phyloP scores from a whole-genome alignment of 2,797 vertebrate genomes.

The Bovichtus variegatus region DNA sequence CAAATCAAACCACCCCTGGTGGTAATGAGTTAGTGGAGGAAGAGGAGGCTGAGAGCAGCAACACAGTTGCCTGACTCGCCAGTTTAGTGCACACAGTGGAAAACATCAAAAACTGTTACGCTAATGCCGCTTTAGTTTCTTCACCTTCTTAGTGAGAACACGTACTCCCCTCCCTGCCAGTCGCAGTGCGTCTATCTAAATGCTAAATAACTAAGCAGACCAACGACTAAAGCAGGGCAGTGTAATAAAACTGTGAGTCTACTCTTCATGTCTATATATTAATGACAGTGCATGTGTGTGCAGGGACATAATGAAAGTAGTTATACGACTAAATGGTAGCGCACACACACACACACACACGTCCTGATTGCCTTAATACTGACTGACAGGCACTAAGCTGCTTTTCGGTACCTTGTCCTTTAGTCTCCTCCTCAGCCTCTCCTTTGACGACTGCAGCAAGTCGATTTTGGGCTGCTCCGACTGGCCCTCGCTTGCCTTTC shows the following conservation, averaged over 20 bases:
- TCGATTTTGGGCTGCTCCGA: constrained; percentile 89
- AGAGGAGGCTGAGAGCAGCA: constrained; percentile 43
- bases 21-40: constrained; percentile 41
- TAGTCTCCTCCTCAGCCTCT: constrained; percentile 94
- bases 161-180: constrained; percentile 15
- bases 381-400: constrained; percentile 74
- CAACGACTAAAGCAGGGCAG: constrained; percentile 35
- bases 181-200: constrained; percentile 36
- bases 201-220: constrained; percentile 26
- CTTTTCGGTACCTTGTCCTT: constrained; percentile 93
- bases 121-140: constrained; percentile 55
- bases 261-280: constrained; percentile 22
- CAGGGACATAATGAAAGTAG: constrained; percentile 38
- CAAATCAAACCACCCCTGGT: constrained; percentile 41
- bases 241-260: constrained; percentile 9
- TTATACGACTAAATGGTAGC: constrained; percentile 52
- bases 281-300: constrained; percentile 27
- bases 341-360: constrained; percentile 43
- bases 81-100: constrained; percentile 49
- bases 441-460: constrained; percentile 96
- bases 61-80: constrained; percentile 40
- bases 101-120: constrained; percentile 57
- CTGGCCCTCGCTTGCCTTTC: constrained; percentile 51
- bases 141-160: constrained; percentile 41
- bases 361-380: constrained; percentile 65